A percentile compares a stretch with the other conserved stretches of the same genome.
These are phyloP conservation scores for Telmatochromis sp. DNA, from an alignment of 2,113 vertebrate species.

Conservation along the genomic window DNA sequence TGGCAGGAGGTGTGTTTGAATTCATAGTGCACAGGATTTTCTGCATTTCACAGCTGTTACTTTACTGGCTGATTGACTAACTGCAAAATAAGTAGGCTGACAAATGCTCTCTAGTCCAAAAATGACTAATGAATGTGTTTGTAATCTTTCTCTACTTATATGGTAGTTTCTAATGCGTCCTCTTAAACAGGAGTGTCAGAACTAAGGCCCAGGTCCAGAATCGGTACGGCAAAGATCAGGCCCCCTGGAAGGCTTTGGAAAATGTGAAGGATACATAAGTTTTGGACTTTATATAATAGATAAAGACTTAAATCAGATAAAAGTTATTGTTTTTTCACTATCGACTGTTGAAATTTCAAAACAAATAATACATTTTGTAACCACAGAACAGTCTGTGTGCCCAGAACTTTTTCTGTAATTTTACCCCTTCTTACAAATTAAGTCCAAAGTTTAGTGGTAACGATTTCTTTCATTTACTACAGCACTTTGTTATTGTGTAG, in stretches of 20 bases:
- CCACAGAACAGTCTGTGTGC: neutral
- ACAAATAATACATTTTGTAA: neutral
- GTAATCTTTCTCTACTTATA: neutral
- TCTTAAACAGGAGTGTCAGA: neutral
- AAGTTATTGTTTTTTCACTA: neutral
- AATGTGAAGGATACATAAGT: neutral
- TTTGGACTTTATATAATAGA: neutral
- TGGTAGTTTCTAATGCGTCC: fast-evolving
- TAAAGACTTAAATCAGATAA: neutral
- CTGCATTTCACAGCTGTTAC: neutral
- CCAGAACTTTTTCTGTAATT: neutral
- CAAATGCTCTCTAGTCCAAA: neutral
- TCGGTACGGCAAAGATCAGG: fast-evolving
- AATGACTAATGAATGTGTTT: neutral
- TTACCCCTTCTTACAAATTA: neutral
- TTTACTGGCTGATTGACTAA: neutral
- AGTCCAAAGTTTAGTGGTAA: neutral
- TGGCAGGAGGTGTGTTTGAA: neutral
- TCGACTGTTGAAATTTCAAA: neutral
- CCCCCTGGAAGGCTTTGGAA: neutral
- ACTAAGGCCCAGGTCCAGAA: neutral
- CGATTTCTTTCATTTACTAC: neutral
- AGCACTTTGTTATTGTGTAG: neutral
- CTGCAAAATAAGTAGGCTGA: neutral
- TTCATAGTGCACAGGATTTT: neutral